Evolutionary conservation across 1,140 invertebrate species (phyloP).

Genomic region (Acromyrmex heyeri): DNA sequence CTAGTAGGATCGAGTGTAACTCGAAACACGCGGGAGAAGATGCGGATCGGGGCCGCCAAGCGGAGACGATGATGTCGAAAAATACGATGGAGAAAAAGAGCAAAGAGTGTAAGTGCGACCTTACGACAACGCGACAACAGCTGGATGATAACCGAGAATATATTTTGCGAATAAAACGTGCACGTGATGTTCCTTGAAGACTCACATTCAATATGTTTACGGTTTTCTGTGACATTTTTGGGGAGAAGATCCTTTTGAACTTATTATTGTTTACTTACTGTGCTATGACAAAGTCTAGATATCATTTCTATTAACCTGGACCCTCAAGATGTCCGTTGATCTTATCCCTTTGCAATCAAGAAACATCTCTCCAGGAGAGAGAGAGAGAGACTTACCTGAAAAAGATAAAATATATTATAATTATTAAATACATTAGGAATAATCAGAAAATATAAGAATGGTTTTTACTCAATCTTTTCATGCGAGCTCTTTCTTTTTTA

Average conservation of each 20-base stretch:
- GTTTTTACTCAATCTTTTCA: neutral
- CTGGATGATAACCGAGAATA: conserved; percentile 17
- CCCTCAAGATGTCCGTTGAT: neutral
- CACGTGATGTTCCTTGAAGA: neutral
- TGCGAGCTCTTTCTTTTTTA: neutral
- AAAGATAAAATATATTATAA: conserved; percentile 45
- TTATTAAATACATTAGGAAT: conserved; percentile 9
- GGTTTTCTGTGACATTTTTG: neutral
- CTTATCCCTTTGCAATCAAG: neutral
- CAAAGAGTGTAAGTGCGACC: neutral
- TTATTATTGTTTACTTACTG: conserved; percentile 9
- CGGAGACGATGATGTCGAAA: neutral
- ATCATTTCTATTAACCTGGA: no score
- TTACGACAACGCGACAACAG: conserved; percentile 32
- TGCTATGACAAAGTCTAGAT: neutral
- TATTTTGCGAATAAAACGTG: conserved; percentile 50
- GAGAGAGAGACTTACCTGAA: conserved; percentile 62
- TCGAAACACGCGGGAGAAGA: neutral
- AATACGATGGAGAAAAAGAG: neutral
- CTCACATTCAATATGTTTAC: neutral
- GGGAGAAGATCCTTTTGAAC: neutral
- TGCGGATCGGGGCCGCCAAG: neutral
- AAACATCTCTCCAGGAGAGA: neutral
- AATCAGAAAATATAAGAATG: conserved; percentile 10
- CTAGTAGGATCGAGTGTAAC: conserved; percentile 18